Evolutionary conservation across 2,888 invertebrate species (phyloP), one percentile per base, ranked within the genome.

Genomic region (Chrysomela aeneicollis): DNA sequence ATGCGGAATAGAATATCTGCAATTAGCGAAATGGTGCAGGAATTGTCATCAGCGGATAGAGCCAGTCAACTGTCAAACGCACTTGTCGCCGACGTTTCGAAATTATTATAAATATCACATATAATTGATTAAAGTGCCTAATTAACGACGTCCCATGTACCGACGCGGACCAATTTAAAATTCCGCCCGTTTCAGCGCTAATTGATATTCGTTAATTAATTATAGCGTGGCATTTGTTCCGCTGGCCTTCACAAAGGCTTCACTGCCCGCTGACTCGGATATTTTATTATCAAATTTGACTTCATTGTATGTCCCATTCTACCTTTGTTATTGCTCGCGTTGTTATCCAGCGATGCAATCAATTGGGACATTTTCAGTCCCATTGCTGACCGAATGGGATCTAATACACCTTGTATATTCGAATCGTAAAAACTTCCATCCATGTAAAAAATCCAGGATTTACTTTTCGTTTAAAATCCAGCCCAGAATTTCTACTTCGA

Each of bases 181-280:
- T 76, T 73, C 71, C 71, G 75, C 74, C 76, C 74, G 76, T 75
- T 76, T 72, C 73, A 73, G 75, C 76, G 76, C 79, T 79, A 79
- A 79, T 79, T 79, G 78, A 79, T 79, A 78, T 78, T 78, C 77
- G 75, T 77, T 77, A 78, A 79, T 79, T 79, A 78, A 79, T 79
- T 79, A 78, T 75, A 76, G 42, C 15, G 42, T 78, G 79, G 78
- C 78, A 79, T 77, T 78, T 76, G 76, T 70, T 72, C 73, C 68
- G 71, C 57, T 6, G 17, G 53, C 64, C 52, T 74, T 74, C 72
- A 77, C 75, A 78, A 76, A 77, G 76, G 76, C 72, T 70, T 69
- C 73, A 67, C 75, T 76, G 74, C 75, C 69, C 64, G 77, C 76
- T 73, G 74, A 76, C 69, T 76, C 74, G 74, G 77, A 78, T 74